These are phyloP conservation scores for Ostrea edulis DNA, from an alignment of 1,140 invertebrate genomes.

Conservation along the genomic window DNA sequence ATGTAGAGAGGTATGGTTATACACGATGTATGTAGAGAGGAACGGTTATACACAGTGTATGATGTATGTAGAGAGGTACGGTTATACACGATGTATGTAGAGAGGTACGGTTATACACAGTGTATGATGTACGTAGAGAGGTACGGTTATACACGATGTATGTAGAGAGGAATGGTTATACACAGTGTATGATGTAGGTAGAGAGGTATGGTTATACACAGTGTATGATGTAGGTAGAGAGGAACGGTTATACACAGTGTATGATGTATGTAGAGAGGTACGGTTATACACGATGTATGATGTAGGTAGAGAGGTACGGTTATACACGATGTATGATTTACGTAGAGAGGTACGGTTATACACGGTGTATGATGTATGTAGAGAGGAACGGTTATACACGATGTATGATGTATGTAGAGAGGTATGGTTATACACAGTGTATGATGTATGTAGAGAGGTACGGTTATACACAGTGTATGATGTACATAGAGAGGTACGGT, in stretches of 20 bases:
- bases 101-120: neutral
- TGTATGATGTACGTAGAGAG: neutral
- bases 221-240: neutral
- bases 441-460: neutral
- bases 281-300: neutral
- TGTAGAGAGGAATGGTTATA: neutral
- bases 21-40: neutral
- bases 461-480: neutral
- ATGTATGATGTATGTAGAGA: neutral
- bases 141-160: neutral
- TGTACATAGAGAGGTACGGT: constrained; percentile 39
- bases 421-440: neutral
- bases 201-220: neutral
- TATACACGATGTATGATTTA: neutral
- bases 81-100: neutral
- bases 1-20: neutral
- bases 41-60: neutral
- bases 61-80: neutral
- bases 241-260: neutral
- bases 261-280: neutral
- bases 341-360: neutral
- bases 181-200: no score
- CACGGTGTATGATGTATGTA: no score
- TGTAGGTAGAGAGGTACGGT: neutral
- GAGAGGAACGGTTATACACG: neutral